Conservation (phyloP, 92 coral and sea anemone genomes). For the Epizoanthus scotinus region DNA sequence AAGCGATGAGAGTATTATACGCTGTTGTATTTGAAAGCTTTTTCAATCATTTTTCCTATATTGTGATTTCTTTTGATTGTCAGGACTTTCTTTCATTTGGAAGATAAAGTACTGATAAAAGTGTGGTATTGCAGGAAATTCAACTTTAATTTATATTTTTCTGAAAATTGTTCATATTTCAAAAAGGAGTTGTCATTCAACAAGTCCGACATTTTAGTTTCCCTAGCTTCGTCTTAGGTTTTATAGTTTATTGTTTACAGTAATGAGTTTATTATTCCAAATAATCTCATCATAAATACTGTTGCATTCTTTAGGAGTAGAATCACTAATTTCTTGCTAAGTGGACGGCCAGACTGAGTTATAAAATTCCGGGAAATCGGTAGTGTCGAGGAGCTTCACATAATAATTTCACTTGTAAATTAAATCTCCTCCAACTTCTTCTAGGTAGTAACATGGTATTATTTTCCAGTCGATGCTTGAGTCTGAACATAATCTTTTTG, state of each 20-base stretch:
- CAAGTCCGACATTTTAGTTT: too few relatives aligned
- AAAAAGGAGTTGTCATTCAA: too few relatives aligned
- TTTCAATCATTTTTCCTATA: too few relatives aligned
- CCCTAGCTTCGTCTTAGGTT: slow-evolving; percentile 9
- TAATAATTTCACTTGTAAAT: slow-evolving; percentile 25
- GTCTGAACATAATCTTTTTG: slow-evolving; percentile 24
- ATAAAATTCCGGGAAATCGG: slow-evolving; percentile 11
- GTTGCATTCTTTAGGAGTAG: too few relatives aligned
- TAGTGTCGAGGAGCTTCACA: neutral
- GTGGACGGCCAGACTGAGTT: neutral
- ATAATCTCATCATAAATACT: too few relatives aligned
- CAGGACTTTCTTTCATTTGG: neutral
- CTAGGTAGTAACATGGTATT: slow-evolving; percentile 2
- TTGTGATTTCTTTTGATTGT: too few relatives aligned
- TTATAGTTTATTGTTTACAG: neutral
- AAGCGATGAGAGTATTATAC: too few relatives aligned
- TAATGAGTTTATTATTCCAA: too few relatives aligned
- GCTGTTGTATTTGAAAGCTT: too few relatives aligned
- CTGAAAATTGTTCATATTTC: too few relatives aligned
- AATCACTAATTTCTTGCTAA: slow-evolving; percentile 30
- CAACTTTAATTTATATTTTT: too few relatives aligned
- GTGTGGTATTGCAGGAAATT: slow-evolving; percentile 2
- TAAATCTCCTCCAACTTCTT: slow-evolving; percentile 15
- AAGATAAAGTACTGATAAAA: neutral
- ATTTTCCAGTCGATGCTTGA: neutral